These are phyloP conservation scores for Pseudorhombus dupliciocellatus DNA, from an alignment of 2,113 vertebrate genomes.

Conservation along the genomic window DNA sequence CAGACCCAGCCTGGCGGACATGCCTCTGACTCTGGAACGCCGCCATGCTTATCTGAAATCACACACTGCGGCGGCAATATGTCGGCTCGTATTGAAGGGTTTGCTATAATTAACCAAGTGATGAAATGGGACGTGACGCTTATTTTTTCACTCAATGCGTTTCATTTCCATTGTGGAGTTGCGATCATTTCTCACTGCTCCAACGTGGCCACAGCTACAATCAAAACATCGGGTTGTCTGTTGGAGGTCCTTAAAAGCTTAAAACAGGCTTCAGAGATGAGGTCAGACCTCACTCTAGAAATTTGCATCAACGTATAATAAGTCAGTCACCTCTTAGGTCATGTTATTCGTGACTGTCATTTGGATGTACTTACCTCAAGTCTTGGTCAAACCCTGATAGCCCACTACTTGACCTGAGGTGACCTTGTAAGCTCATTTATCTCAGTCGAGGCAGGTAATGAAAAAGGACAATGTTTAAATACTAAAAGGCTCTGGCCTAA, in stretches of 20 bases:
- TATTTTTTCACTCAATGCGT: background rate
- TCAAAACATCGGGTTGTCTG: background rate
- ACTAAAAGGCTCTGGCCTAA: conserved; percentile 35
- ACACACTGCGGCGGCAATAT: conserved; percentile 1
- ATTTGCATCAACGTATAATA: background rate
- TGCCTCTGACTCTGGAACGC: background rate
- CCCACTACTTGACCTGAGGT: conserved; percentile 38
- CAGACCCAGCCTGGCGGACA: background rate
- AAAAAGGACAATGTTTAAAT: conserved; percentile 50
- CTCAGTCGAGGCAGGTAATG: conserved; percentile 38
- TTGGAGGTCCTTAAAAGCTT: background rate
- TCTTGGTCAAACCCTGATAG: conserved; percentile 11
- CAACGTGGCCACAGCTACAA: background rate
- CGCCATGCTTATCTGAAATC: background rate
- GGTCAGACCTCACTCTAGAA: background rate
- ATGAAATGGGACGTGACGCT: background rate
- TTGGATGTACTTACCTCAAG: conserved; percentile 20
- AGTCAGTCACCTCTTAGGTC: background rate
- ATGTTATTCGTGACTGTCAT: conserved; percentile 8
- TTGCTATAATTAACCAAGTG: background rate
- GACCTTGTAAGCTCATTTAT: conserved; percentile 59
- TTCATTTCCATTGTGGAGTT: background rate
- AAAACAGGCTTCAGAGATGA: background rate
- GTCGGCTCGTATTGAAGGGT: background rate
- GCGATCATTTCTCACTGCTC: background rate